Conservation (phyloP, 2,113 vertebrate genomes). For the Haemorhous mexicanus region DNA sequence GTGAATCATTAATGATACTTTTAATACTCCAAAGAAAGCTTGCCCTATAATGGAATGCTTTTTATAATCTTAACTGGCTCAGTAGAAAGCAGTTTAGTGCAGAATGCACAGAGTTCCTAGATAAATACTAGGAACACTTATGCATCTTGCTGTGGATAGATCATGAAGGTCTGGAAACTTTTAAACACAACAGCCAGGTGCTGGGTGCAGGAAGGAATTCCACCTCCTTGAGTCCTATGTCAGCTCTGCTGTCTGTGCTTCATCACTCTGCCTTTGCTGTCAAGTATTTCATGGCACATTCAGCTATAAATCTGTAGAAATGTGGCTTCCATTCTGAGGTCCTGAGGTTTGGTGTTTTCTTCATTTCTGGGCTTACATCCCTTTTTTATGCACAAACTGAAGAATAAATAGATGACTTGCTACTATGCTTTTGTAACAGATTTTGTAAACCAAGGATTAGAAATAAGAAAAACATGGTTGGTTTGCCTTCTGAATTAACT, state of each 20-base stretch:
- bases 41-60: not conserved
- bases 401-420: not conserved
- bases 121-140: not conserved
- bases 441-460: not conserved
- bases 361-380: not conserved
- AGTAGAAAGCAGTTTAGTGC: not conserved
- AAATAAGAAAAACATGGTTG: not conserved
- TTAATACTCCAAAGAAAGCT: not conserved
- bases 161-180: not conserved
- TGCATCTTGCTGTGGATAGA: accelerated
- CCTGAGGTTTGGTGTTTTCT: not conserved
- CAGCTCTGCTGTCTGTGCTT: not conserved
- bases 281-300: not conserved
- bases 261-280: not conserved
- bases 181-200: not conserved
- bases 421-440: not conserved
- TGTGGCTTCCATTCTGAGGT: not conserved
- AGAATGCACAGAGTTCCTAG: not conserved
- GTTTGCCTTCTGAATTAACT: not conserved
- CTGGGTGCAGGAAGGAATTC: not conserved
- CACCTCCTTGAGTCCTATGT: not conserved
- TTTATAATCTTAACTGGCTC: not conserved
- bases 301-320: not conserved
- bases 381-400: not conserved
- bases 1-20: not conserved